Evolutionary conservation across 2,113 vertebrate genomes (phyloP).

Genomic region (Rhea pennata): DNA sequence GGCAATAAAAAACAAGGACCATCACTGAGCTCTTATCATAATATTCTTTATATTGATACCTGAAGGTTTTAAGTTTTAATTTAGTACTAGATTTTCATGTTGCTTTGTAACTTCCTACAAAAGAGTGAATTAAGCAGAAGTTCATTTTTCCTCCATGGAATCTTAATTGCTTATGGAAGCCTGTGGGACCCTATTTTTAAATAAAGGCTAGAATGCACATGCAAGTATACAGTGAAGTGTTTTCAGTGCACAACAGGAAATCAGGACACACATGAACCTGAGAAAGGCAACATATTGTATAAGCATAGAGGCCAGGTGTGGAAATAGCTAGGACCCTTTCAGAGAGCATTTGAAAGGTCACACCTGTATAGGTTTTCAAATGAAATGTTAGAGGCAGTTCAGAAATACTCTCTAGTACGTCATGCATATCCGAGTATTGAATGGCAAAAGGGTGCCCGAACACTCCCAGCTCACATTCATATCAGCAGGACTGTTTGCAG

Average conservation of each 20-base stretch:
- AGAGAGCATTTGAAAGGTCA: neutral
- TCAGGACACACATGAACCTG: slow-evolving; percentile 31
- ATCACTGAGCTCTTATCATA: neutral
- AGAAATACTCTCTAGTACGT: neutral
- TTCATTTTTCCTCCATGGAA: neutral
- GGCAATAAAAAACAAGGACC: neutral
- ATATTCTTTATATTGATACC: neutral
- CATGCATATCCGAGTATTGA: neutral
- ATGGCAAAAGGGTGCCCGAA: neutral
- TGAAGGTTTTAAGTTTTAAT: neutral
- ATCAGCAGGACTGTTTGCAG: neutral
- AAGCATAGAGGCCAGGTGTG: slow-evolving; percentile 38
- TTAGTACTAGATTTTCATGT: neutral
- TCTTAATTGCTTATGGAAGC: slow-evolving; percentile 3
- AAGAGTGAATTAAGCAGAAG: neutral
- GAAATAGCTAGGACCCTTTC: neutral
- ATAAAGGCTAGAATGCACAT: neutral
- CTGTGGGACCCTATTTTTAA: neutral
- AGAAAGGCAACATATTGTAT: slow-evolving; percentile 20
- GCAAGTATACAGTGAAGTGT: neutral
- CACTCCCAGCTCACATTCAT: neutral
- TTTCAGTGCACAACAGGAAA: slow-evolving; percentile 39
- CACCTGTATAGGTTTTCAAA: neutral
- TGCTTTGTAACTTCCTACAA: neutral
- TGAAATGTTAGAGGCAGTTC: neutral